Evolutionary conservation across 2,888 invertebrate species (phyloP).

Genomic region (Megastigmus dorsalis): DNA sequence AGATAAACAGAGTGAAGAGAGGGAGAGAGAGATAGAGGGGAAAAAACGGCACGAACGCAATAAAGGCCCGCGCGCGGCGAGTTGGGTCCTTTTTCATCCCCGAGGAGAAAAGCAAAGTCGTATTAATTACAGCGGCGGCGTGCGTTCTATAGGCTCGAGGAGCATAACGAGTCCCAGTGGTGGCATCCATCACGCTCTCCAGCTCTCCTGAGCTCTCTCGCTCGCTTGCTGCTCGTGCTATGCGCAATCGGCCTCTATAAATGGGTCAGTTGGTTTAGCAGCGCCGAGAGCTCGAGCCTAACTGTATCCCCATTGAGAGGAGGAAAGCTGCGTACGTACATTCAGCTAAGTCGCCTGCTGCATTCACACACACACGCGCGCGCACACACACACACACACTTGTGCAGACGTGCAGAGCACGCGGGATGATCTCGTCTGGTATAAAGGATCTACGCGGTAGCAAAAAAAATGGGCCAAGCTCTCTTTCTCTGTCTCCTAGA

Average conservation of each 20-base stretch:
- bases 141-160: neutral
- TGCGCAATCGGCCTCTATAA: slow-evolving; percentile 34
- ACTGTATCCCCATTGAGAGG: slow-evolving; percentile 50
- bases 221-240: too few relatives aligned
- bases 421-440: neutral
- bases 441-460: too few relatives aligned
- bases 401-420: too few relatives aligned
- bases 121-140: slow-evolving; percentile 42
- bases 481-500: too few relatives aligned
- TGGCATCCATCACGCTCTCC: slow-evolving; percentile 51
- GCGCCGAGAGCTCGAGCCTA: slow-evolving; percentile 33
- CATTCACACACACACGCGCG: neutral
- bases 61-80: too few relatives aligned
- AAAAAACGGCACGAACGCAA: neutral
- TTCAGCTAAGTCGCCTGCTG: slow-evolving; percentile 1
- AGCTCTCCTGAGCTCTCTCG: too few relatives aligned
- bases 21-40: neutral
- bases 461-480: too few relatives aligned
- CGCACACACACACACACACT: too few relatives aligned
- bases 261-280: slow-evolving; percentile 57
- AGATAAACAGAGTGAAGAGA: too few relatives aligned
- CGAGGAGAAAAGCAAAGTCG: slow-evolving; percentile 21
- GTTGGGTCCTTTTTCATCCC: slow-evolving; percentile 16
- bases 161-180: slow-evolving; percentile 51
- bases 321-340: slow-evolving; percentile 21